Base-by-base conservation (phyloP, 2,797 vertebrate species). In the Xenentodon cancila region DNA sequence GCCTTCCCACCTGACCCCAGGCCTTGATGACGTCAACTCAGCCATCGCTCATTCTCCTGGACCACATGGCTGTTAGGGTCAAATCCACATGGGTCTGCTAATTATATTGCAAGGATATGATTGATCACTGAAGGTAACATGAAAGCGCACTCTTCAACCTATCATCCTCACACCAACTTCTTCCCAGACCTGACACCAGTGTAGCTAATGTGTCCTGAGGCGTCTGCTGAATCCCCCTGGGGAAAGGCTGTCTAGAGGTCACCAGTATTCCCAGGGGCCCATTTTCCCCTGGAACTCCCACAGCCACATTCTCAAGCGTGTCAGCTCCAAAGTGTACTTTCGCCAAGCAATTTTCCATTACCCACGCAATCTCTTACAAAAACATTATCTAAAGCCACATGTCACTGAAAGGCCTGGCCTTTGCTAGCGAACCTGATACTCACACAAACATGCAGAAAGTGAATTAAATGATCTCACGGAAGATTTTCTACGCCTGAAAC, bases 121-220 rank as follows among this genome's bases (percentile, higher is more conserved):
- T 5, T 9, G 20, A 15, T 45, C 19, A 9, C 55, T 52, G 46
- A 9, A 12, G 9, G 63, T 46, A 68, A 59, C 54, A 43, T 51
- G 2, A 43, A 51, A 57, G 37, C 3, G 22, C 42, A 59, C 16
- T 59, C 52, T 55, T 50, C 4, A 69, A 72, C 53, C 30, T 42
- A 53, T 61, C 55, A 53, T 46, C 12, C 56, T 54, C 7, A 68
- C 62, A 44, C 63, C 3, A 0, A 71, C 45, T 54, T 17, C 66
- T 88, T 91, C 84, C 83, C 84, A 91, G 84, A 83, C 75, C 64
- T 78, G 73, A 64, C 79, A 69, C 69, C 74, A 21, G 9, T 27
- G 20, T 34, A 73, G 51, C 68, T 59, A 80, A 79, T 73, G 65
- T 46, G 51, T 53, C 70, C 53, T 1, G 8, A 47, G 64, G 67